Evolutionary conservation across 2,113 vertebrate species (phyloP).

Genomic region (Myotis lucifugus): DNA sequence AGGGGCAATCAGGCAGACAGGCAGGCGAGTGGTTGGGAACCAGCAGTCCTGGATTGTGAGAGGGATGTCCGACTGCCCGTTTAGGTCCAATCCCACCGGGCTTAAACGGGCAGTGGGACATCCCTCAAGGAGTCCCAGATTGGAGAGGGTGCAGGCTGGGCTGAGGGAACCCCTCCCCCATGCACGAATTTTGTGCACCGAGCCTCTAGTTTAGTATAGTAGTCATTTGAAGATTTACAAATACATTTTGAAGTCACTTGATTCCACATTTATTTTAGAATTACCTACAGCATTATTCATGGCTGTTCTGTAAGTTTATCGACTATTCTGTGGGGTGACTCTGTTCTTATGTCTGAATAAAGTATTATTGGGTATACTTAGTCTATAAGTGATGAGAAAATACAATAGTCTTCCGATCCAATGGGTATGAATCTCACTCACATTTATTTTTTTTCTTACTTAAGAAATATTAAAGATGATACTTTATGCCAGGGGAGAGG

Average conservation of each 20-base stretch:
- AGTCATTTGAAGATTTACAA: neutral
- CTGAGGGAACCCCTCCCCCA: too few relatives aligned
- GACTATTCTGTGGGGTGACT: neutral
- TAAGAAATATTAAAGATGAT: neutral
- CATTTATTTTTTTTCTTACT: neutral
- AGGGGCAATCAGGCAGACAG: too few relatives aligned
- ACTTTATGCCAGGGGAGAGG: neutral
- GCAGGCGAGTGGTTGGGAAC: too few relatives aligned
- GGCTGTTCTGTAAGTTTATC: neutral
- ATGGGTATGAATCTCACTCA: neutral
- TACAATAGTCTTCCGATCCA: neutral
- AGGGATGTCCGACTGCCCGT: too few relatives aligned
- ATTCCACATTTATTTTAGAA: neutral
- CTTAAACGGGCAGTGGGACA: too few relatives aligned
- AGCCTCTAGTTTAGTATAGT: too few relatives aligned
- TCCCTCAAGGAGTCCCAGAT: too few relatives aligned
- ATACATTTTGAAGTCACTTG: neutral
- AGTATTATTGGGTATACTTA: neutral
- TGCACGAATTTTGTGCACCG: too few relatives aligned
- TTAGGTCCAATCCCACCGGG: too few relatives aligned
- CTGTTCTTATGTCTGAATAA: neutral
- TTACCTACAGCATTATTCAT: rapidly evolving
- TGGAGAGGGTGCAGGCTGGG: too few relatives aligned
- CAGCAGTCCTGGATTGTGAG: too few relatives aligned
- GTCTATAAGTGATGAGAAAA: neutral